These are phyloP conservation scores for Nomada fabriciana DNA, from an alignment of 2,888 invertebrate genomes.

Conservation along the genomic window DNA sequence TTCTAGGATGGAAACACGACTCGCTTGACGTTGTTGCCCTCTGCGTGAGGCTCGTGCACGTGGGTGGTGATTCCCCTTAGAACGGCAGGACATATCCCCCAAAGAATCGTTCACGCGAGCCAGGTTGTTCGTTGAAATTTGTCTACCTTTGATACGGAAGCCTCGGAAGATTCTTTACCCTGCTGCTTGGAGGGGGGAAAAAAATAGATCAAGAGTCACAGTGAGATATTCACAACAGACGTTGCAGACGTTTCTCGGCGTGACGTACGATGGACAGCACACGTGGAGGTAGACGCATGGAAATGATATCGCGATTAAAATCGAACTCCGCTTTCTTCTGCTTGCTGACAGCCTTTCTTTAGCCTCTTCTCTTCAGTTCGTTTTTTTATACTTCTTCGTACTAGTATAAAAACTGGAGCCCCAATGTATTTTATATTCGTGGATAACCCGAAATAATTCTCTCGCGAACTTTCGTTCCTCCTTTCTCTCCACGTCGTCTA, in stretches of 20 bases:
- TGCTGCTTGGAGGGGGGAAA: neutral
- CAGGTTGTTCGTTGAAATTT: slow-evolving; percentile 53
- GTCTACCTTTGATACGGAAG: slow-evolving; percentile 6
- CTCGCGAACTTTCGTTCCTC: slow-evolving; percentile 33
- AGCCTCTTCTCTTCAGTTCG: slow-evolving; percentile 12
- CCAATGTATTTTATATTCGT: slow-evolving; percentile 43
- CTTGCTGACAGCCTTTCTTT: neutral
- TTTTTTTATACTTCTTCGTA: slow-evolving; percentile 54
- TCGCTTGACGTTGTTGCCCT: slow-evolving; percentile 64
- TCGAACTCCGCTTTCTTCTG: slow-evolving; percentile 31
- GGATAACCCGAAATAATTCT: slow-evolving; percentile 34
- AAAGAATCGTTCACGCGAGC: slow-evolving; percentile 75
- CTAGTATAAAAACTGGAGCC: slow-evolving; percentile 72
- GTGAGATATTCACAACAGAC: slow-evolving; percentile 18
- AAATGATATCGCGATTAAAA: slow-evolving; percentile 52
- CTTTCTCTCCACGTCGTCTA: slow-evolving; percentile 37
- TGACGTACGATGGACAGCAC: slow-evolving; percentile 46
- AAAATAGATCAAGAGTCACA: slow-evolving; percentile 22
- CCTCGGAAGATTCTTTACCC: neutral
- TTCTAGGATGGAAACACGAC: slow-evolving; percentile 66
- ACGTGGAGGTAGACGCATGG: slow-evolving; percentile 64
- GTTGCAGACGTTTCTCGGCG: slow-evolving; percentile 18
- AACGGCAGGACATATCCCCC: slow-evolving; percentile 78
- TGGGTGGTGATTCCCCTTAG: slow-evolving; percentile 69
- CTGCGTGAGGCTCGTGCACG: slow-evolving; percentile 70